Percentiles rank a stretch among this genome's conserved stretches.
These are phyloP conservation scores for Drosophila aff. DNA, from an alignment of 1,140 invertebrate genomes.

Conservation along the genomic window DNA sequence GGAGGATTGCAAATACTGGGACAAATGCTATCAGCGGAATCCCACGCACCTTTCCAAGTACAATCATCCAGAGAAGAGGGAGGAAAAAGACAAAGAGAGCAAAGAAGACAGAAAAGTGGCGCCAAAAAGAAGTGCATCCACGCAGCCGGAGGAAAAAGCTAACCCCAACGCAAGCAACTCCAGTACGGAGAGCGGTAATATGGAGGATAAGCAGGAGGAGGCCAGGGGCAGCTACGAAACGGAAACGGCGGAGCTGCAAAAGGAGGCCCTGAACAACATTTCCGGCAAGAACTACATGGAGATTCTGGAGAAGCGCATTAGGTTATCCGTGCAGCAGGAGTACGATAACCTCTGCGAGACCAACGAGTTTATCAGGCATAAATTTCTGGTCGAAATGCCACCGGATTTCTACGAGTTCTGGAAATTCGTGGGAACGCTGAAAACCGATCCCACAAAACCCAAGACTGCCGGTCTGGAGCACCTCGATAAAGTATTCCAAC, in stretches of 20 bases:
- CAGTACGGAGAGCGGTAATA: conserved; percentile 18
- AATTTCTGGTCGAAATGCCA: conserved; percentile 95
- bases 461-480: conserved; percentile 85
- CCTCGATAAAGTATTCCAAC: conserved; percentile 88
- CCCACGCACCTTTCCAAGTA: conserved; percentile 90
- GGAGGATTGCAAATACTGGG: conserved; percentile 90
- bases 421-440: conserved; percentile 90
- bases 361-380: conserved; percentile 88
- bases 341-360: conserved; percentile 76
- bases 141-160: conserved; percentile 11
- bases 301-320: conserved; percentile 78
- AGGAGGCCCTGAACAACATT: conserved; percentile 74
- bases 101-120: conserved; percentile 58
- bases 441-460: conserved; percentile 86
- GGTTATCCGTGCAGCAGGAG: conserved; percentile 73
- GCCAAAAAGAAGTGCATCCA: conserved; percentile 66
- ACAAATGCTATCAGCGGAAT: conserved; percentile 94
- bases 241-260: conserved; percentile 65
- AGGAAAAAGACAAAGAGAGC: neutral
- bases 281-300: conserved; percentile 79
- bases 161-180: conserved; percentile 29
- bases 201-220: conserved; percentile 16
- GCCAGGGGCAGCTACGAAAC: conserved; percentile 48
- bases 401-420: conserved; percentile 95
- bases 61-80: conserved; percentile 88